phyloP scores from a whole-genome alignment of 2,888 invertebrate species.

The Cremastinae sp. region DNA sequence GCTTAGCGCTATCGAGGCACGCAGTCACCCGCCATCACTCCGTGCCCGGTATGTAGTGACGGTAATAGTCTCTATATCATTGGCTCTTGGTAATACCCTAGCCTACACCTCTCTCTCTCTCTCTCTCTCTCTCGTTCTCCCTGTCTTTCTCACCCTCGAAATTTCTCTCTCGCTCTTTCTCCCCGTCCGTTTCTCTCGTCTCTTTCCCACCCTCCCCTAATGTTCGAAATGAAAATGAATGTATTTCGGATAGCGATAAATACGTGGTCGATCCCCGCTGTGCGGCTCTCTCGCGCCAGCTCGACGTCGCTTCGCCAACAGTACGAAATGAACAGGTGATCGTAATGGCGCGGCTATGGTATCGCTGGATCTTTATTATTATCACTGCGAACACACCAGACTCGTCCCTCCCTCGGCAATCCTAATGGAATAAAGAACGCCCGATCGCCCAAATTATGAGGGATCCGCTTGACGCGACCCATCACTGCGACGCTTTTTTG shows the following conservation, averaged over 20 bases:
- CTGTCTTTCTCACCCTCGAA: conserved; percentile 45
- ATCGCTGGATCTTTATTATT: conserved; percentile 71
- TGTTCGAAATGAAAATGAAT: conserved; percentile 80
- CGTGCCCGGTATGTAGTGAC: conserved; percentile 79
- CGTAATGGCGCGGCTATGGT: conserved; percentile 67
- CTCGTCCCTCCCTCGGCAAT: conserved; percentile 16
- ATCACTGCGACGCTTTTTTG: not conserved
- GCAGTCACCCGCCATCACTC: conserved; percentile 81
- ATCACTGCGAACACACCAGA: conserved; percentile 62
- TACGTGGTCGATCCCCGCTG: conserved; percentile 74
- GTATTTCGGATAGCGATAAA: conserved; percentile 81
- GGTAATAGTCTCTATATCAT: conserved; percentile 81
- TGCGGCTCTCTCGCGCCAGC: conserved; percentile 63
- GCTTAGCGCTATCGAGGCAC: conserved; percentile 80
- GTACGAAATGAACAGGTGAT: conserved; percentile 75
- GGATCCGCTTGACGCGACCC: not conserved
- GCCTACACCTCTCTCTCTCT: conserved; percentile 65
- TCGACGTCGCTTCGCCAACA: conserved; percentile 68
- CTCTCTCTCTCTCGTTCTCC: conserved; percentile 54
- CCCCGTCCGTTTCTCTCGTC: conserved; percentile 43
- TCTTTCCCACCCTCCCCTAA: conserved; percentile 74
- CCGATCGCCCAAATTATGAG: conserved; percentile 50
- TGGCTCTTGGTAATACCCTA: conserved; percentile 80
- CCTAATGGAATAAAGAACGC: conserved; percentile 40
- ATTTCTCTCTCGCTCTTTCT: conserved; percentile 59